Evolutionary conservation across 2,113 vertebrate species (phyloP).

Genomic region (Agelaius tricolor): DNA sequence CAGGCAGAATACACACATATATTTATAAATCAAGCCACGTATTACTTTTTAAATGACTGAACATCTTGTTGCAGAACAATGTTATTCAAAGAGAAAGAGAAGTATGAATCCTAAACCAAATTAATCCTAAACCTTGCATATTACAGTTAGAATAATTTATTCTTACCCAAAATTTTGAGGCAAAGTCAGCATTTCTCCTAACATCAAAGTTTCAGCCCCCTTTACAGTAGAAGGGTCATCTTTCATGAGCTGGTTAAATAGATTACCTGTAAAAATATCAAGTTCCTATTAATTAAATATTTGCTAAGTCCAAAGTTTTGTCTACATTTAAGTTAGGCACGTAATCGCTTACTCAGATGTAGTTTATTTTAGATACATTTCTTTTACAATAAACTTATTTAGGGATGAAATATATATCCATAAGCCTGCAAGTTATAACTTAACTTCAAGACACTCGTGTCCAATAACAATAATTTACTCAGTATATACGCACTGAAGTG

Average conservation of each 20-base stretch:
- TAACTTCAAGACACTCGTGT: not conserved
- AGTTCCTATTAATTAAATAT: not conserved
- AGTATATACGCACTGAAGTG: not conserved
- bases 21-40: not conserved
- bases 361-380: not conserved
- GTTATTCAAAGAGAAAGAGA: not conserved
- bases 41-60: not conserved
- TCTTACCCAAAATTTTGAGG: constrained; percentile 98
- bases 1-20: not conserved
- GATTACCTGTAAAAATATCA: constrained; percentile 79
- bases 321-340: not conserved
- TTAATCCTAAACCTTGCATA: not conserved
- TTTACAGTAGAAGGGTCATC: constrained; percentile 94
- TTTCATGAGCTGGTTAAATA: constrained; percentile 91
- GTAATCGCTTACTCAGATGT: not conserved
- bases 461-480: not conserved
- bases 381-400: not conserved
- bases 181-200: constrained; percentile 97
- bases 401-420: not conserved
- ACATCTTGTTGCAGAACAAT: not conserved
- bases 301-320: not conserved
- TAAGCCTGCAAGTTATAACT: not conserved
- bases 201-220: constrained; percentile 92
- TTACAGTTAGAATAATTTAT: not conserved
- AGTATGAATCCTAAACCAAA: not conserved